A percentile compares a stretch with the other conserved stretches of the same genome.
Conservation (phyloP, 23 tunicate species). For the Styela clava region DNA sequence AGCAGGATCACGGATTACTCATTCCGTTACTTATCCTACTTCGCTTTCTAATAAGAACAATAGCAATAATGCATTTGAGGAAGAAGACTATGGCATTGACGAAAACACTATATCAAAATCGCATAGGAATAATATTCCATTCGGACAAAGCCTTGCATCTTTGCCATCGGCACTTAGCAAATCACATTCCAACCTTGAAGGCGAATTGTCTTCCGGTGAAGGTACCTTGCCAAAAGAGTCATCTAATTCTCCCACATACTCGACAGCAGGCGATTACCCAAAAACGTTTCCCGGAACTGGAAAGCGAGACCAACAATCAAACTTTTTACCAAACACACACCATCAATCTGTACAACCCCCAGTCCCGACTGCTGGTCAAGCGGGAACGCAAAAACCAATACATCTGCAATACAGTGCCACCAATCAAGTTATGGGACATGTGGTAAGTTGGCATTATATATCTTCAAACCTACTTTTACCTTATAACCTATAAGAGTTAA, state of each 20-base stretch:
- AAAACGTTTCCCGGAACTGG: conserved; percentile 54
- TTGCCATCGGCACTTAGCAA: conserved; percentile 28
- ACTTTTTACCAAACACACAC: conserved; percentile 7
- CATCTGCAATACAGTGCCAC: conserved; percentile 84
- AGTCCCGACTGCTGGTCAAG: not conserved
- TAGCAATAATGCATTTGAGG: conserved; percentile 14
- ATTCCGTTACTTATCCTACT: conserved; percentile 4
- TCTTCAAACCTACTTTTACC: too few relatives aligned
- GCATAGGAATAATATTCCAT: not conserved
- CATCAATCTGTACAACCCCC: conserved; percentile 4
- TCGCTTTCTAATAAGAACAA: conserved; percentile 35
- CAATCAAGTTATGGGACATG: conserved; percentile 48
- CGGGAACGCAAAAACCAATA: conserved; percentile 37
- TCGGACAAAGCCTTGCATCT: not conserved
- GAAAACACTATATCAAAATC: not conserved
- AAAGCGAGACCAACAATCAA: conserved; percentile 33
- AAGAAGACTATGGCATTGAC: conserved; percentile 8
- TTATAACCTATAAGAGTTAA: too few relatives aligned
- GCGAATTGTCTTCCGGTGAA: conserved; percentile 2
- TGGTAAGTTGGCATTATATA: conserved; percentile 23
- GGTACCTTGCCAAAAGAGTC: not conserved
- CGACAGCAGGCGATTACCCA: conserved; percentile 58
- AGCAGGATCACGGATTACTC: not conserved
- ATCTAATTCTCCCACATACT: conserved; percentile 56
- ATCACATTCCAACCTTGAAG: conserved; percentile 69